Percentiles rank a stretch among this genome's conserved stretches.
These are phyloP conservation scores for Clupea harengus DNA, from an alignment of 2,113 vertebrate genomes.

Conservation along the genomic window DNA sequence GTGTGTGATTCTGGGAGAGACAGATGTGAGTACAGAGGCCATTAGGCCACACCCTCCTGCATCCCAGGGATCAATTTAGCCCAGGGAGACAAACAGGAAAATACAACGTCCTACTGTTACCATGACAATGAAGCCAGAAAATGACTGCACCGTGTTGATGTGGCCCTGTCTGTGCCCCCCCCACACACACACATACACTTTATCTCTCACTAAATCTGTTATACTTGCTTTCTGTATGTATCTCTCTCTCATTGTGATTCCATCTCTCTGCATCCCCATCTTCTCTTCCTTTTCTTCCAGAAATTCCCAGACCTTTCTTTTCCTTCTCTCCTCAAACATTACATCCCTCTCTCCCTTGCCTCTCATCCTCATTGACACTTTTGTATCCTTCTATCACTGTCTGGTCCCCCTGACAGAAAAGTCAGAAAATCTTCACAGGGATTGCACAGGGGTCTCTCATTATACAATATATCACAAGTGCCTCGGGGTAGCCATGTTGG, in stretches of 20 bases:
- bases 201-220: too few relatives aligned
- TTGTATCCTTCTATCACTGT: not conserved
- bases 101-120: too few relatives aligned
- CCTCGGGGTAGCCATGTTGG: too few relatives aligned
- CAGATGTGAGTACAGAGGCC: too few relatives aligned
- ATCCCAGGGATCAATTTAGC: not conserved
- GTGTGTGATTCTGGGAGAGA: too few relatives aligned
- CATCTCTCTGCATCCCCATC: not conserved
- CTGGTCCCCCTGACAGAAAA: not conserved
- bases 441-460: too few relatives aligned
- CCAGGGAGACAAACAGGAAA: not conserved
- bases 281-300: not conserved
- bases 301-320: not conserved
- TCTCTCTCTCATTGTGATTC: too few relatives aligned
- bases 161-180: not conserved
- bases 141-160: too few relatives aligned
- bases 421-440: not conserved
- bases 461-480: too few relatives aligned
- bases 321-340: not conserved
- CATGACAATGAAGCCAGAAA: too few relatives aligned
- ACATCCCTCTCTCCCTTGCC: not conserved
- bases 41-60: too few relatives aligned
- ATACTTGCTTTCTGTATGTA: too few relatives aligned
- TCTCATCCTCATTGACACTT: not conserved
- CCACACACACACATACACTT: not conserved